Evolutionary conservation across 2,113 vertebrate genomes (phyloP), one percentile per base, ranked within the genome.

Genomic region (Pavo muticus): DNA sequence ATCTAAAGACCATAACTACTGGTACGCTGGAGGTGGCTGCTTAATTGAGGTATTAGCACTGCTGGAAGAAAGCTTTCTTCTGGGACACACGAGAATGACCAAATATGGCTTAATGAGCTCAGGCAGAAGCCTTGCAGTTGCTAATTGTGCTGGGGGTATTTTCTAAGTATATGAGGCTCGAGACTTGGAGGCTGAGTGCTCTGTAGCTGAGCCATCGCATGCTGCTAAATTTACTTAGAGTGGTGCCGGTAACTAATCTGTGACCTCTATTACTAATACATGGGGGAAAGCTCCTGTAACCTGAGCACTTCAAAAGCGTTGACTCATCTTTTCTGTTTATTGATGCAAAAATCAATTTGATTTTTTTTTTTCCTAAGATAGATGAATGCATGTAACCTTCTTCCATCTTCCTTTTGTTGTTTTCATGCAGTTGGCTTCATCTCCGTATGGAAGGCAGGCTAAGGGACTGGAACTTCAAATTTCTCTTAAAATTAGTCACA

Each of bases 181-280:
- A 84, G 50, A 20, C 56, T 8, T 44, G 84, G 13, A 25, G 16
- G 2, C 37, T 45, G 92, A 61, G 78, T 61, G 73, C 54, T 87
- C 40, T 56, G 68, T 63, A 11, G 1, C 6, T 61, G 2, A 7
- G 71, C 21, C 5, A 0, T 6, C 17, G 68, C 14, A 2, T 0
- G 2, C 75, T 60, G 70, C 61, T 61, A 27, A 25, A 5, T 35
- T 40, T 8, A 25, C 70, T 72, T 7, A 61, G 24, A 70, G 77
- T 54, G 73, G 27, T 59, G 73, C 81, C 70, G 13, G 87, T 2
- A 78, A 68, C 61, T 64, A 39, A 2, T 27, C 57, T 39, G 29
- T 32, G 45, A 39, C 65, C 57, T 57, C 39, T 52, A 1, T 24
- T 39, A 18, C 69, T 60, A 48, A 35, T 3, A 9, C 78, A 16